Evolutionary conservation across 1,140 invertebrate genomes (phyloP), one percentile per base, ranked within the genome.

Genomic region (Zelostemma sp.): DNA sequence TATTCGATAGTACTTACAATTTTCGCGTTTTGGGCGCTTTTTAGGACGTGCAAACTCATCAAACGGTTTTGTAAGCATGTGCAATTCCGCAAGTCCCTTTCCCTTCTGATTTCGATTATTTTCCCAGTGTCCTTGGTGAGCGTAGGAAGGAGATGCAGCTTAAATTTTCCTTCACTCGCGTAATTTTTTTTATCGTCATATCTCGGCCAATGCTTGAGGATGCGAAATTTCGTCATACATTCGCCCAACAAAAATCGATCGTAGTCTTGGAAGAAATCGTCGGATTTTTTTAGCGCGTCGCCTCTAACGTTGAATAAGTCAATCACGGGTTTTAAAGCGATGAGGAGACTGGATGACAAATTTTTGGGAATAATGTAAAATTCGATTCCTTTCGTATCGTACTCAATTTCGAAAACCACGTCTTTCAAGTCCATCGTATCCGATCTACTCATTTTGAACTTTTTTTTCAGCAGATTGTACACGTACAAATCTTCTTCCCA

Each of bases 401-500:
- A 35, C 11, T 35, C 33, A 1, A 35, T 6, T n/a, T 35, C 33
- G 33, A 35, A 35, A 35, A 35, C 6, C 1, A 35, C 33, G 3
- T 35, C 33, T 35, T 35, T 35, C 33, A 35, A n/a, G n/a, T 35
- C 33, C 33, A 35, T 35, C 33, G 33, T 35, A n/a, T 35, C 33
- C 6, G 33, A 11, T 35, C 33, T 6, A n/a, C 33, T 35, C 33
- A 35, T 6, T 35, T 35, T 35, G 33, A 35, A 35, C 11, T 9
- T 6, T 9, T 35, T 35, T 35, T 35, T 35, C 5, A 35, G 6
- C 11, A 9, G n/a, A 35, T n/a, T 35, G 33, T 35, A 35, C n/a
- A 35, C 33, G 33, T 35, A 35, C 11, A 35, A n/a, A 35, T 35
- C 33, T n/a, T 35, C 33, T 9, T 35, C 33, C 33, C 33, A 35